Base-by-base conservation (phyloP, 2,113 vertebrate species). In the Barnardius zonarius region DNA sequence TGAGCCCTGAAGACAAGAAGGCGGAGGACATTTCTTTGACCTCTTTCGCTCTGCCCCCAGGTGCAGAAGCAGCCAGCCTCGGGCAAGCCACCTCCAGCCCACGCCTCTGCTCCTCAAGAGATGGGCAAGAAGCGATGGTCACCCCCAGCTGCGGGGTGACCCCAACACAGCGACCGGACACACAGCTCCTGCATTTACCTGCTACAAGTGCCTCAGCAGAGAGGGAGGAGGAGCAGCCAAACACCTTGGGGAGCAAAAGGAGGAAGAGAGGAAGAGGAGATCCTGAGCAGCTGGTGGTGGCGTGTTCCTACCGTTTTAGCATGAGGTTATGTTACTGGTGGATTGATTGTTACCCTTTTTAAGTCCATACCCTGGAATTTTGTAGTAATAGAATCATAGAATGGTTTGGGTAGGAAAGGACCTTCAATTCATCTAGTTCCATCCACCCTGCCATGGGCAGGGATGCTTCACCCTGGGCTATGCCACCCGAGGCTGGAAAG, bases 41-140 rank as follows among this genome's bases (percentile, higher is more conserved):
- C 6, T n/a, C 10, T 75, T 78, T 57, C 33, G 10, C 24, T 72
- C 48, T 69, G 69, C 31, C 31, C 15, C 6, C 15, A 7, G 46
- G 8, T 7, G 30, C 6, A 25, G 30, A 62, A 48, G 30, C 64
- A 39, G n/a, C 6, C 43, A 30, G 44, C 49, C 35, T 18, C 1
- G 16, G 72, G 37, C n/a, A 30, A 0, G 1, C 12, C 2, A 3
- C 20, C 28, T 43, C 14, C 23, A 9, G 33, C 48, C 17, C 43
- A 1, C 35, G 2, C 7, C 10, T 8, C 31, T 10, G 35, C 30
- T 70, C 44, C 52, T 22, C 5, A 2, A 8, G 41, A 27, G 15
- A 3, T 3, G 43, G 33, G 9, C 0, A 5, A 59, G 37, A 54
- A 35, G 22, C 11, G 16, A 14, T 0, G 7, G 17, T 10, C n/a